Conservation (phyloP, 2,888 invertebrate genomes). For the Acanthosepion esculentum region DNA sequence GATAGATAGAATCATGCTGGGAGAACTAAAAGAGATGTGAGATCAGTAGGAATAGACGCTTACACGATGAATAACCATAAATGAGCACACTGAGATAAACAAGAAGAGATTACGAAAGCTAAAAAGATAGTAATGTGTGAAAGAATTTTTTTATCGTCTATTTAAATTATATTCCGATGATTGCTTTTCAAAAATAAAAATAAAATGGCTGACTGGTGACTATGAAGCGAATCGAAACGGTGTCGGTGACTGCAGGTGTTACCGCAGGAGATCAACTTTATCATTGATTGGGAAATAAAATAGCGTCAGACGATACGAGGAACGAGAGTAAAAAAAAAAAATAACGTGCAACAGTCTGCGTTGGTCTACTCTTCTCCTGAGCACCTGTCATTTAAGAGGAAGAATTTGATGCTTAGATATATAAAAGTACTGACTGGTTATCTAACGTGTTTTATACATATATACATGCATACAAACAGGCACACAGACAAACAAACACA, state of each 20-base stretch:
- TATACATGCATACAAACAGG: no score
- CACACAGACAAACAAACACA: background rate
- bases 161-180: background rate
- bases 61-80: no score
- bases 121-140: background rate
- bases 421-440: no score
- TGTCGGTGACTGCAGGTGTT: conserved; percentile 22
- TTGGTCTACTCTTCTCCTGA: background rate
- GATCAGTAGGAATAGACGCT: no score
- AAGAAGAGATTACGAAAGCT: background rate
- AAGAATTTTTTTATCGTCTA: background rate
- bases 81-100: background rate
- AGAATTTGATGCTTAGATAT: no score
- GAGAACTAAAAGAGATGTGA: no score
- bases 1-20: no score
- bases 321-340: no score
- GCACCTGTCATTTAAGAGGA: no score
- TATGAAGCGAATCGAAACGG: background rate
- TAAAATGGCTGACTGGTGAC: background rate
- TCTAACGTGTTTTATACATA: no score
- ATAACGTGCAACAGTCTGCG: background rate
- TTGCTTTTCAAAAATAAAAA: background rate
- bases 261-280: background rate
- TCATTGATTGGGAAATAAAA: background rate
- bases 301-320: background rate